Conservation (phyloP, 2,888 invertebrate species). For the Aproaerema taeniolella region DNA sequence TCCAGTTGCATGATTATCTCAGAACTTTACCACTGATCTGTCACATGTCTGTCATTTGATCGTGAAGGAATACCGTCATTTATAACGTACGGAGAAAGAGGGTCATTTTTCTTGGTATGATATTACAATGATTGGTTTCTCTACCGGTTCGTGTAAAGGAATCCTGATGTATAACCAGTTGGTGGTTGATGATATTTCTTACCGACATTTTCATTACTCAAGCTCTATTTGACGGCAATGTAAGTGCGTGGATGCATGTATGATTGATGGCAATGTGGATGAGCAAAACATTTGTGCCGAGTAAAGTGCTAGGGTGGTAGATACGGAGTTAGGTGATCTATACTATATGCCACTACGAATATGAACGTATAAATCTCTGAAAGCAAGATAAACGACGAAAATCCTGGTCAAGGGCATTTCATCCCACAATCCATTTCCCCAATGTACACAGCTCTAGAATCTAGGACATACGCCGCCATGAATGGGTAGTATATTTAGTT, state of each 20-base stretch:
- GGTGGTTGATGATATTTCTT: background rate
- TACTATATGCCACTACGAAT: background rate
- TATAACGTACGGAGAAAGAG: background rate
- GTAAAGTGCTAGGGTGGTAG: background rate
- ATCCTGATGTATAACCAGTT: background rate
- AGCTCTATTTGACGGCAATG: constrained; percentile 7
- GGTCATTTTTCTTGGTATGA: background rate
- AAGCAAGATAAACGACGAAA: constrained; percentile 1
- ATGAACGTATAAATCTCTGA: background rate
- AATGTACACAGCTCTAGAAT: constrained; percentile 8
- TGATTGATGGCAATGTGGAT: constrained; percentile 6
- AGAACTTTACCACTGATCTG: background rate
- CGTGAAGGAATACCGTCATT: background rate
- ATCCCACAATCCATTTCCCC: constrained; percentile 5
- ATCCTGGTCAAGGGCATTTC: constrained; percentile 7
- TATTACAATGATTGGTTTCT: background rate
- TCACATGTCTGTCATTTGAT: background rate
- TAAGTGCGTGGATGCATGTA: constrained; percentile 9
- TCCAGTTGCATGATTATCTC: background rate
- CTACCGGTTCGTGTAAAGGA: background rate
- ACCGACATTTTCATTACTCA: constrained; percentile 12
- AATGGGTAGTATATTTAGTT: constrained; percentile 12
- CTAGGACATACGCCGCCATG: constrained; percentile 16
- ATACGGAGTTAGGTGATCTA: background rate
- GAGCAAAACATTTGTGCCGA: background rate